Evolutionary conservation across 2,888 invertebrate genomes (phyloP).

Genomic region (Heliconius hortense): DNA sequence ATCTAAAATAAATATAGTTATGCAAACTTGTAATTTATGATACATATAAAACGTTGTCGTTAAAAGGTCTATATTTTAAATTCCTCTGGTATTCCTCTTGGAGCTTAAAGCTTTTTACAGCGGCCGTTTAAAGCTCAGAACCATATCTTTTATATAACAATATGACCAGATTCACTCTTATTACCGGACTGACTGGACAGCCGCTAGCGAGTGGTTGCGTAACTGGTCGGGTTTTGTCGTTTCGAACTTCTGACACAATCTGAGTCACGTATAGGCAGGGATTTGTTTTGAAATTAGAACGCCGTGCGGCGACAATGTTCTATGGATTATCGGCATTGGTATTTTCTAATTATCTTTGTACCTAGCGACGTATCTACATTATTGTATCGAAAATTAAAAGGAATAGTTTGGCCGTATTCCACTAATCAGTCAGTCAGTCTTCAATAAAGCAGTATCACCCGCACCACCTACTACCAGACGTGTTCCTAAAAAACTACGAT

Average conservation of each 20-base stretch:
- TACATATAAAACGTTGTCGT: background rate
- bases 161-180: slow-evolving; percentile 68
- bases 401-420: no score
- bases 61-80: slow-evolving; percentile 1
- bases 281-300: slow-evolving; percentile 81
- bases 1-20: background rate
- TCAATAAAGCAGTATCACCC: no score
- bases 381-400: slow-evolving; percentile 12
- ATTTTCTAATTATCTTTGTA: slow-evolving; percentile 65
- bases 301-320: slow-evolving; percentile 68
- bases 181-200: slow-evolving; percentile 54
- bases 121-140: slow-evolving; percentile 19
- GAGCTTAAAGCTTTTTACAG: slow-evolving; percentile 13
- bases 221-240: slow-evolving; percentile 69
- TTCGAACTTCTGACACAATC: slow-evolving; percentile 68
- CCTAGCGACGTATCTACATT: background rate
- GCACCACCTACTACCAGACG: no score
- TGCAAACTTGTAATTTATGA: background rate
- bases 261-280: slow-evolving; percentile 78
- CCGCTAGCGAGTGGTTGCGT: slow-evolving; percentile 49
- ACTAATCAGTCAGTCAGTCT: no score
- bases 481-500: no score
- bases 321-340: slow-evolving; percentile 72
- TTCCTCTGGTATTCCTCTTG: background rate
- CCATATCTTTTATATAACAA: slow-evolving; percentile 28